Conservation (phyloP, 2,113 vertebrate species). For the Strix aluco region DNA sequence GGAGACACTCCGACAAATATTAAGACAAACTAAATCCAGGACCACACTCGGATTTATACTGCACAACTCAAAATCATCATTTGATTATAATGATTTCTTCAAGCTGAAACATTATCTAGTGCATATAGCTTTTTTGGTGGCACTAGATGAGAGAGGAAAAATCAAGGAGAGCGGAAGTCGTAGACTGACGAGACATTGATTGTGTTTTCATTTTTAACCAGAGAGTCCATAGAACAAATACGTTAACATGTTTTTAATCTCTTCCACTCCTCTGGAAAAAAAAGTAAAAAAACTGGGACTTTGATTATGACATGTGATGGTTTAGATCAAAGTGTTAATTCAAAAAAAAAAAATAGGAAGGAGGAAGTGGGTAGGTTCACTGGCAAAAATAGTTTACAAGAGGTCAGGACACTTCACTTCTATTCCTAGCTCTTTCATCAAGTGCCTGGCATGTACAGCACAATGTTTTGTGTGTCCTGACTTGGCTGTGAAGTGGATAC, state of each 20-base stretch:
- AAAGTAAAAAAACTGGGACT: not conserved
- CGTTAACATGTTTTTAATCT: not conserved
- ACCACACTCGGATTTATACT: not conserved
- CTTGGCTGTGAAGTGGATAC: not conserved
- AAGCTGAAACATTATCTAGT: not conserved
- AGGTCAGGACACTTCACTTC: not conserved
- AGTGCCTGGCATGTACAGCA: not conserved
- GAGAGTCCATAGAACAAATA: not conserved
- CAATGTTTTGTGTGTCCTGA: not conserved
- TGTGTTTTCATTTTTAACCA: not conserved
- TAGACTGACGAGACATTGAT: not conserved
- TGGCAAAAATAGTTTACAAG: not conserved
- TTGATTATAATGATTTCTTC: not conserved
- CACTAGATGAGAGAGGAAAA: not conserved
- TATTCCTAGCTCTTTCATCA: not conserved
- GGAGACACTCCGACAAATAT: not conserved
- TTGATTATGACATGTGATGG: not conserved
- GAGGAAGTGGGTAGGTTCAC: not conserved
- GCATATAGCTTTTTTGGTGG: not conserved
- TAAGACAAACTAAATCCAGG: not conserved
- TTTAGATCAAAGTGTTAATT: not conserved
- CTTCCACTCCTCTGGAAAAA: not conserved
- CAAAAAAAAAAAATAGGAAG: not conserved
- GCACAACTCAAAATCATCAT: not conserved
- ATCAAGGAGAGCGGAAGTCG: not conserved